A percentile compares a stretch with the other conserved stretches of the same genome.
Evolutionary conservation across 2,113 vertebrate species (phyloP).

Genomic region (Clinocottus analis): DNA sequence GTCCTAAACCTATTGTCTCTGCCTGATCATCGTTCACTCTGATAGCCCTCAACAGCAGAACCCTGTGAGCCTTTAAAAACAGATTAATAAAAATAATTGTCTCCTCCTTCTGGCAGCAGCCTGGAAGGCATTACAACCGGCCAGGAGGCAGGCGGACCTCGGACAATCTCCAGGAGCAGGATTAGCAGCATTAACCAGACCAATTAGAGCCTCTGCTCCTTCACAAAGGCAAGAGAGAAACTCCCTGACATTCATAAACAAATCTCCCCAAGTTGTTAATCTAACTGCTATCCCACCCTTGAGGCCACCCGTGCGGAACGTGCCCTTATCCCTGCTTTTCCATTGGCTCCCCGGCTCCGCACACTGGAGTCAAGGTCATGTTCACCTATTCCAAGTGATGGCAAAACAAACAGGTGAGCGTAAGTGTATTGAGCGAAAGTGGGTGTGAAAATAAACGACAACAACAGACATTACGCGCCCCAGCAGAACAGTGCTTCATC

Average conservation of each 20-base stretch:
- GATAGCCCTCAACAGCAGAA: slow-evolving; percentile 63
- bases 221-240: slow-evolving; percentile 55
- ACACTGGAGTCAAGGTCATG: slow-evolving; percentile 66
- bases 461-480: slow-evolving; percentile 39
- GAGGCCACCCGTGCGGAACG: slow-evolving; percentile 62
- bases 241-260: slow-evolving; percentile 64
- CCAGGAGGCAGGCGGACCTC: slow-evolving; percentile 10
- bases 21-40: slow-evolving; percentile 55
- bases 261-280: slow-evolving; percentile 54
- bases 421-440: slow-evolving; percentile 42
- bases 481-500: slow-evolving; percentile 3
- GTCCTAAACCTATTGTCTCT: slow-evolving; percentile 64
- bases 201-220: slow-evolving; percentile 69
- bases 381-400: slow-evolving; percentile 56
- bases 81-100: slow-evolving; percentile 75
- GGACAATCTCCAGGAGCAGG: slow-evolving; percentile 63
- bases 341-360: slow-evolving; percentile 9
- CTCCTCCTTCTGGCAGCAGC: slow-evolving; percentile 51
- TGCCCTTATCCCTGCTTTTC: not conserved
- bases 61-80: slow-evolving; percentile 73
- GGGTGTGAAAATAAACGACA: slow-evolving; percentile 78
- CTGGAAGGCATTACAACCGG: slow-evolving; percentile 73
- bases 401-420: slow-evolving; percentile 76
- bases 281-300: slow-evolving; percentile 26
- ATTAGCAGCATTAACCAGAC: slow-evolving; percentile 73